Evolutionary conservation across 2,888 invertebrate species (phyloP).

Genomic region (Caenorhabditis sp.): DNA sequence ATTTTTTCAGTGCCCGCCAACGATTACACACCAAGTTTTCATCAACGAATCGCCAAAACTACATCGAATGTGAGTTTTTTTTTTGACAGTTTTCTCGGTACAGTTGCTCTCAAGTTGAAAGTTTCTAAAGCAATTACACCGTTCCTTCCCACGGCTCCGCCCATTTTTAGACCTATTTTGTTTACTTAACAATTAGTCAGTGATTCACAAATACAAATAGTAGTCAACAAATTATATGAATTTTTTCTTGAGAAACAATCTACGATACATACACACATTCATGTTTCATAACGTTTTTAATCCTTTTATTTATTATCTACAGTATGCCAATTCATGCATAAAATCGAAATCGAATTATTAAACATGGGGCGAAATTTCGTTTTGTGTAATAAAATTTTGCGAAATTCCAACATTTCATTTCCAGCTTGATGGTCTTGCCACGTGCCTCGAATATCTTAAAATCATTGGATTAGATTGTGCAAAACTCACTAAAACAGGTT

Average conservation of each 20-base stretch:
- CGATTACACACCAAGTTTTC: conserved; percentile 34
- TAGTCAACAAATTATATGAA: no score
- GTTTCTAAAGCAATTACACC: neutral
- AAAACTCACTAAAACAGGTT: conserved; percentile 54
- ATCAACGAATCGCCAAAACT: conserved; percentile 25
- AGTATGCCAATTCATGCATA: neutral
- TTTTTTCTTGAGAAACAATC: no score
- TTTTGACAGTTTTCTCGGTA: neutral
- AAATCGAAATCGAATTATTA: conserved; percentile 1
- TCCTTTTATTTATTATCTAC: neutral
- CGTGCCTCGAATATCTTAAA: conserved; percentile 56
- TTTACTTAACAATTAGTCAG: no score
- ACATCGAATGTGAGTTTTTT: conserved; percentile 40
- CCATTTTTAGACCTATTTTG: neutral
- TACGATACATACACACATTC: no score
- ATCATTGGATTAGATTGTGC: conserved; percentile 58
- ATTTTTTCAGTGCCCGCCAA: conserved; percentile 38
- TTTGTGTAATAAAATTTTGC: neutral
- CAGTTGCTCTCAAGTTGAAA: no score
- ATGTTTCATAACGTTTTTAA: neutral
- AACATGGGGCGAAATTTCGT: no score
- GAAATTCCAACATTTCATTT: conserved; percentile 10
- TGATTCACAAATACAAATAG: no score
- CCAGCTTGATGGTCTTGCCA: conserved; percentile 49
- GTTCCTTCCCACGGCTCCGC: neutral